Conservation (phyloP, 1,140 invertebrate genomes). For the Drosophila ambigua region DNA sequence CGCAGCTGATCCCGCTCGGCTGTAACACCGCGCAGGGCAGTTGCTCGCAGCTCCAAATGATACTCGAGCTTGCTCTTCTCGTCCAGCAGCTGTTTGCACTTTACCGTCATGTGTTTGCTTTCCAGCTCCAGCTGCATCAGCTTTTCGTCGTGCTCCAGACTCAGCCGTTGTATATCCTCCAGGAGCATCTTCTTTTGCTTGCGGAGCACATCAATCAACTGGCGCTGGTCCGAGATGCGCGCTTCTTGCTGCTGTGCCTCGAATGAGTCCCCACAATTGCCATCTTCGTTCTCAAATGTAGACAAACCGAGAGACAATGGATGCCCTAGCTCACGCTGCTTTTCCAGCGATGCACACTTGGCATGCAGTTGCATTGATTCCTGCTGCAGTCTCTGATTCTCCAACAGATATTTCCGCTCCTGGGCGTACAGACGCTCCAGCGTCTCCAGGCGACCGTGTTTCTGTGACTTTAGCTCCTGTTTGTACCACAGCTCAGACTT, state of each 20-base stretch:
- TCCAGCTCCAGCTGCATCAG: constrained; percentile 67
- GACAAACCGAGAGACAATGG: background rate
- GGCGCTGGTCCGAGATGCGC: constrained; percentile 60
- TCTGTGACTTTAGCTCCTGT: constrained; percentile 70
- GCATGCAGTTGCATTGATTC: constrained; percentile 58
- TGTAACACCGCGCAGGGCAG: constrained; percentile 38
- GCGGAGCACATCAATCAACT: constrained; percentile 70
- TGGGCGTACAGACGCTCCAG: constrained; percentile 74
- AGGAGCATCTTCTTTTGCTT: constrained; percentile 71
- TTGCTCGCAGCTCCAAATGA: constrained; percentile 49
- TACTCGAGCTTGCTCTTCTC: constrained; percentile 55
- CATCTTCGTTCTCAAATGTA: background rate
- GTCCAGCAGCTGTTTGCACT: constrained; percentile 65
- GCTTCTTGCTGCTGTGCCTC: constrained; percentile 68
- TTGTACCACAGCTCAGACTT: constrained; percentile 82
- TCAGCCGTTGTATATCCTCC: constrained; percentile 62
- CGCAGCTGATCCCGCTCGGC: constrained; percentile 63
- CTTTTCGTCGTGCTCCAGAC: constrained; percentile 68
- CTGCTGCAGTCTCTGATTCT: constrained; percentile 74
- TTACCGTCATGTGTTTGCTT: constrained; percentile 70
- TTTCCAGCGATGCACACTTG: constrained; percentile 59
- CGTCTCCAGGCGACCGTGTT: constrained; percentile 66
- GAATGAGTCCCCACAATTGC: constrained; percentile 28
- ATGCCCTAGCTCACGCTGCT: constrained; percentile 22
- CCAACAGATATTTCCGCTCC: constrained; percentile 76